phyloP scores from a whole-genome alignment of 2,113 vertebrate species.

The Carassius gibelio region DNA sequence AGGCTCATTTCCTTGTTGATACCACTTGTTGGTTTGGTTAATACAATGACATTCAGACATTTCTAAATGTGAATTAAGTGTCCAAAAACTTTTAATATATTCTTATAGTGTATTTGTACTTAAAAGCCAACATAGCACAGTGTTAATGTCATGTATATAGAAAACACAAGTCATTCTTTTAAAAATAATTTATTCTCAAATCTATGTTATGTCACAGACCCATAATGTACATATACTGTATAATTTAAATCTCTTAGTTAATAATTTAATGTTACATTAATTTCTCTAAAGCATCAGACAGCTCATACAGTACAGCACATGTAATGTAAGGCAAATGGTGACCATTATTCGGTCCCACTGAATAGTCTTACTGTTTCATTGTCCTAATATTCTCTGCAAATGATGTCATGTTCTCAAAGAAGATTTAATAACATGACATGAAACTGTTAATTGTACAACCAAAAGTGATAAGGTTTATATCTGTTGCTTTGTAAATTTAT shows the following conservation, averaged over 20 bases:
- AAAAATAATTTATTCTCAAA: slow-evolving; percentile 23
- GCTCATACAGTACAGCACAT: slow-evolving; percentile 2
- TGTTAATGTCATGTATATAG: not conserved
- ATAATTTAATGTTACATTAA: not conserved
- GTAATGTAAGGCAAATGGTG: slow-evolving; percentile 23
- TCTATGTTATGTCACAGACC: slow-evolving; percentile 8
- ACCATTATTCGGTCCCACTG: not conserved
- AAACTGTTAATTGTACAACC: not conserved
- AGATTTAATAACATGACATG: not conserved
- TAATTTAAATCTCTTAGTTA: not conserved
- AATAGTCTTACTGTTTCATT: not conserved
- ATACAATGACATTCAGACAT: not conserved
- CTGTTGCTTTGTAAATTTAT: not conserved
- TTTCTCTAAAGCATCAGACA: not conserved
- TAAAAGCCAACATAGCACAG: not conserved
- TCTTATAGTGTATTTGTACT: not conserved
- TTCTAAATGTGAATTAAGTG: not conserved
- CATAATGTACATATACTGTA: not conserved
- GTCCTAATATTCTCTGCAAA: not conserved
- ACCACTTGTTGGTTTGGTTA: not conserved
- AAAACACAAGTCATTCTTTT: not conserved
- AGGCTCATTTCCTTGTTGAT: not conserved
- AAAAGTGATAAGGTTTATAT: not conserved
- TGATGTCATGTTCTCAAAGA: not conserved
- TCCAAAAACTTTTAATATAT: not conserved